Evolutionary conservation across 2,797 vertebrate species (phyloP).

Genomic region (Trachops cirrhosus): DNA sequence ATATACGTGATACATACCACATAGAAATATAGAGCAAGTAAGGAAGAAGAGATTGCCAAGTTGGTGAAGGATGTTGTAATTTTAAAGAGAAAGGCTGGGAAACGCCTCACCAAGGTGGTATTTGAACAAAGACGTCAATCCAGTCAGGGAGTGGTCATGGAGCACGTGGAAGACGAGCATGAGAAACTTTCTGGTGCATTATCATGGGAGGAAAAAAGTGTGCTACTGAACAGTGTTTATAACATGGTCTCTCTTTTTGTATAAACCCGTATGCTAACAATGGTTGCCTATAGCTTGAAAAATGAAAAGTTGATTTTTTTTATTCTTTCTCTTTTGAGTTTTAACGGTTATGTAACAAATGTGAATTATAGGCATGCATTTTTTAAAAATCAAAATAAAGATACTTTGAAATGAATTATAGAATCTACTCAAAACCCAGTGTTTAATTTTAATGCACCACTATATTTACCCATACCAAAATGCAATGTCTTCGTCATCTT

Average conservation of each 20-base stretch:
- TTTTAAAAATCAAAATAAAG: conserved; percentile 54
- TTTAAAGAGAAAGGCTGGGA: background rate
- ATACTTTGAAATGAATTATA: conserved; percentile 56
- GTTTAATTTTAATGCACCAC: conserved; percentile 69
- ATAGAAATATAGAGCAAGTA: background rate
- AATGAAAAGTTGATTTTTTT: background rate
- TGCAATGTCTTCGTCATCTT: conserved; percentile 63
- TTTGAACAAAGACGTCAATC: background rate
- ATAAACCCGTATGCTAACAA: background rate
- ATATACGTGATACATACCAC: background rate
- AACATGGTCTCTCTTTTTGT: background rate
- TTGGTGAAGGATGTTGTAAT: background rate
- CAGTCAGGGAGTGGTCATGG: background rate
- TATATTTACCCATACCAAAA: conserved; percentile 71
- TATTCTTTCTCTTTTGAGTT: background rate
- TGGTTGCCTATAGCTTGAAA: background rate
- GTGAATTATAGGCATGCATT: conserved; percentile 10
- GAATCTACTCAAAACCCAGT: conserved; percentile 51
- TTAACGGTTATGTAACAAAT: conserved; percentile 50
- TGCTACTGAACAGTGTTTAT: background rate
- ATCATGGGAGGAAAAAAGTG: background rate
- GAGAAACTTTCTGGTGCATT: background rate
- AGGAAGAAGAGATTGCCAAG: background rate
- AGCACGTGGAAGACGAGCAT: background rate
- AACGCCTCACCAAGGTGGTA: background rate